phyloP scores from a whole-genome alignment of 2,888 invertebrate species.

The Dicyrtomina minuta region DNA sequence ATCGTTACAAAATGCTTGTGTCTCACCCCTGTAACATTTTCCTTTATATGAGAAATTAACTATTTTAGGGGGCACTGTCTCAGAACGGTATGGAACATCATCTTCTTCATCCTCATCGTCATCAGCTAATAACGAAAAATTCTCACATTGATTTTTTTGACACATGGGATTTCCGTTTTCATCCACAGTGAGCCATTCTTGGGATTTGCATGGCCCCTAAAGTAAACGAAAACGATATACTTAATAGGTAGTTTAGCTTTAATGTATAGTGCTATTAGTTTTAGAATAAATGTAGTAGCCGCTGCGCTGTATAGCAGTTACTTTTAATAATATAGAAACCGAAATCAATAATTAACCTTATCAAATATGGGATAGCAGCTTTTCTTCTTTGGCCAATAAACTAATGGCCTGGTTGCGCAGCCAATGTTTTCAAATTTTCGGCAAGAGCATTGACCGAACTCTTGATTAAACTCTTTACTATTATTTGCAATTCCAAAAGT shows the following conservation, averaged over 20 bases:
- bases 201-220: conserved; percentile 14
- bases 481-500: not conserved
- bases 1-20: conserved; percentile 5
- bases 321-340: too few species aligned
- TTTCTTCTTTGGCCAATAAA: conserved; percentile 1
- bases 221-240: not conserved
- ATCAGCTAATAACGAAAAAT: not conserved
- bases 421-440: not conserved
- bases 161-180: not conserved
- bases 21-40: conserved; percentile 9
- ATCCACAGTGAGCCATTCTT: conserved; percentile 2
- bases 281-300: too few species aligned
- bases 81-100: not conserved
- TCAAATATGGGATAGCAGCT: conserved; percentile 15
- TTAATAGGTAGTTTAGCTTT: too few species aligned
- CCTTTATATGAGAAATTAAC: conserved; percentile 12
- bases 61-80: not conserved
- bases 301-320: too few species aligned
- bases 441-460: not conserved
- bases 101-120: not conserved
- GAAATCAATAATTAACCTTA: conserved; percentile 2
- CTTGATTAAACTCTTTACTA: not conserved
- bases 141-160: not conserved
- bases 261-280: too few species aligned
- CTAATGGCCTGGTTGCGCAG: not conserved